These are phyloP conservation scores for Pseudococcus longispinus DNA, from an alignment of 2,888 invertebrate species.

Conservation along the genomic window DNA sequence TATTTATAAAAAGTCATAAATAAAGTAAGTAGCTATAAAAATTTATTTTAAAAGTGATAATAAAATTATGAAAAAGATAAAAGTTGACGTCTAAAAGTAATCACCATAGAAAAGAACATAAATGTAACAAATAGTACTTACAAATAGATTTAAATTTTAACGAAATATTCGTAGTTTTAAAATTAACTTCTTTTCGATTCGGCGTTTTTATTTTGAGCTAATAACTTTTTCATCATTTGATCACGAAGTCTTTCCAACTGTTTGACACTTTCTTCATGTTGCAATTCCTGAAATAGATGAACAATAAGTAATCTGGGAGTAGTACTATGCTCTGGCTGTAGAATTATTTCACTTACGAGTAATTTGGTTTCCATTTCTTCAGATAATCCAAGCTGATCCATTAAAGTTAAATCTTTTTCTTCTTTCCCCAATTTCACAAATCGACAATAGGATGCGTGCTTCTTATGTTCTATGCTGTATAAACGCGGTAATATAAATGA, in stretches of 20 bases:
- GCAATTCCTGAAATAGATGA: background rate
- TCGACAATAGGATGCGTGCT: constrained; percentile 42
- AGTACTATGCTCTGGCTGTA: background rate
- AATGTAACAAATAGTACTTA: background rate
- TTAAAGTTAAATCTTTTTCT: constrained; percentile 33
- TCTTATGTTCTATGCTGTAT: constrained; percentile 41
- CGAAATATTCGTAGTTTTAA: background rate
- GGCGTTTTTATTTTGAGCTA: background rate
- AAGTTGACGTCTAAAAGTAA: no score
- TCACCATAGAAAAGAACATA: no score
- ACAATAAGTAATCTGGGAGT: background rate
- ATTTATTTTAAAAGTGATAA: background rate
- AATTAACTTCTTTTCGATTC: constrained; percentile 22
- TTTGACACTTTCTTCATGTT: constrained; percentile 15
- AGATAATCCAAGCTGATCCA: background rate
- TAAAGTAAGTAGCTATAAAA: background rate
- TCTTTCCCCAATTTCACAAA: constrained; percentile 33
- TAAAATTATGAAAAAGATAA: background rate
- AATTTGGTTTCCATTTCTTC: constrained; percentile 44
- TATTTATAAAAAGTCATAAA: background rate
- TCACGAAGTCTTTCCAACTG: constrained; percentile 18
- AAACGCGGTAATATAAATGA: background rate
- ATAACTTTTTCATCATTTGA: background rate
- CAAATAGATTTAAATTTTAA: background rate
- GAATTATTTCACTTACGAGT: constrained; percentile 16